Percentiles rank a stretch among this genome's conserved stretches.
Evolutionary conservation across 2,888 invertebrate species (phyloP).

Genomic region (Augochlorella aurata): DNA sequence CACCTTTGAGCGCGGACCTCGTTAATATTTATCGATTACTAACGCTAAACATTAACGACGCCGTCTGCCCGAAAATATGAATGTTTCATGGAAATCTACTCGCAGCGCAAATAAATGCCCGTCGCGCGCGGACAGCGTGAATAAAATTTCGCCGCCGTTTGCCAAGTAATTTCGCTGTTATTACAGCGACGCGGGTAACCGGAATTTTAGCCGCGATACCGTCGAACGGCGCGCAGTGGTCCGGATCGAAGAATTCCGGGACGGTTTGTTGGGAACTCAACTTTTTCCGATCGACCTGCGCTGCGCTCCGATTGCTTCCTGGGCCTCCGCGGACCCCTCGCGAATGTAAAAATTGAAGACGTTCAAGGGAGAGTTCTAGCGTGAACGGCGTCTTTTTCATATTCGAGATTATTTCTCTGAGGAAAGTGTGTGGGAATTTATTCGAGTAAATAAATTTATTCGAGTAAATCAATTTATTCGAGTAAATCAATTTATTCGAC

Average conservation of each 20-base stretch:
- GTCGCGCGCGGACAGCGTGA: not conserved
- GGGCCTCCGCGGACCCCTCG: too few species aligned
- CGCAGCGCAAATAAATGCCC: not conserved
- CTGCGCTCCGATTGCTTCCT: too few species aligned
- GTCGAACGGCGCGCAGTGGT: not conserved
- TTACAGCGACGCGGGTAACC: not conserved
- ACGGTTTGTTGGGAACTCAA: too few species aligned
- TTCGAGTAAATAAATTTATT: too few species aligned
- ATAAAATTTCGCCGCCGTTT: conserved; percentile 18
- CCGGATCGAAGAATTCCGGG: not conserved
- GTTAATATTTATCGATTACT: conserved; percentile 32
- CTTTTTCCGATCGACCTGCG: too few species aligned
- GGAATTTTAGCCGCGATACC: not conserved
- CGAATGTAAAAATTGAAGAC: too few species aligned
- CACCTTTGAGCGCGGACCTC: not conserved
- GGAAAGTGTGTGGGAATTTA: too few species aligned
- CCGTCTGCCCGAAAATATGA: conserved; percentile 12
- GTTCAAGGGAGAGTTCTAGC: too few species aligned
- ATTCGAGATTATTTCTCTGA: too few species aligned
- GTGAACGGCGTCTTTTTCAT: too few species aligned
- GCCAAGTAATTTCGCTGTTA: conserved; percentile 3
- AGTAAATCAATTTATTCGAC: too few species aligned
- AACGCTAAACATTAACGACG: conserved; percentile 3
- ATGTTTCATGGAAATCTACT: conserved; percentile 39
- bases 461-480: too few species aligned